A percentile compares a stretch with the other conserved stretches of the same genome.
phyloP scores from a whole-genome alignment of 1,140 invertebrate genomes.

The Cydia amplana region DNA sequence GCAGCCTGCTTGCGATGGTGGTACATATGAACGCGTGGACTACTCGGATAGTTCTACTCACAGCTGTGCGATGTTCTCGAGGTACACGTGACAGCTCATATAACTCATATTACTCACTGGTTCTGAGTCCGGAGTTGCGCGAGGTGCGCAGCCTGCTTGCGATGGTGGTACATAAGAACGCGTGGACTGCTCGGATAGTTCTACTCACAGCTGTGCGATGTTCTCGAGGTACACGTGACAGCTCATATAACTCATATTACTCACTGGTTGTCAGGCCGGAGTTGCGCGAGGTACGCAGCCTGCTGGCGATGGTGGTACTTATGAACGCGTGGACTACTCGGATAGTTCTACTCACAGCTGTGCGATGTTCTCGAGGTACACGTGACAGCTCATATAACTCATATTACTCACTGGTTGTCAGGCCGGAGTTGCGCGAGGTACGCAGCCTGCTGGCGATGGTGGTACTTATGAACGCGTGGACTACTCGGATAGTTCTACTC shows the following conservation, averaged over 20 bases:
- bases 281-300: conserved; percentile 67
- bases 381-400: neutral
- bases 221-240: neutral
- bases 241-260: conserved; percentile 41
- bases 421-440: conserved; percentile 68
- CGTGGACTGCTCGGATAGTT: conserved; percentile 80
- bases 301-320: conserved; percentile 82
- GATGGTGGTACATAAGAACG: conserved; percentile 81
- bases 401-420: conserved; percentile 57
- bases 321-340: conserved; percentile 80
- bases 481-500: conserved; percentile 79
- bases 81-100: neutral
- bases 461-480: conserved; percentile 81
- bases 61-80: too few species aligned
- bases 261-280: conserved; percentile 65
- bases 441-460: conserved; percentile 80
- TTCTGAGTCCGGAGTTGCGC: conserved; percentile 66
- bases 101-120: conserved; percentile 53
- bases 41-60: too few species aligned
- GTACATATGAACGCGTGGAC: conserved; percentile 44
- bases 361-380: neutral
- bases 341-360: conserved; percentile 66
- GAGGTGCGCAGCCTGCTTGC: conserved; percentile 78
- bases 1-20: conserved; percentile 81
- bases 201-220: conserved; percentile 34